Conservation (phyloP, 2,888 invertebrate genomes). For the Seira musarum region DNA sequence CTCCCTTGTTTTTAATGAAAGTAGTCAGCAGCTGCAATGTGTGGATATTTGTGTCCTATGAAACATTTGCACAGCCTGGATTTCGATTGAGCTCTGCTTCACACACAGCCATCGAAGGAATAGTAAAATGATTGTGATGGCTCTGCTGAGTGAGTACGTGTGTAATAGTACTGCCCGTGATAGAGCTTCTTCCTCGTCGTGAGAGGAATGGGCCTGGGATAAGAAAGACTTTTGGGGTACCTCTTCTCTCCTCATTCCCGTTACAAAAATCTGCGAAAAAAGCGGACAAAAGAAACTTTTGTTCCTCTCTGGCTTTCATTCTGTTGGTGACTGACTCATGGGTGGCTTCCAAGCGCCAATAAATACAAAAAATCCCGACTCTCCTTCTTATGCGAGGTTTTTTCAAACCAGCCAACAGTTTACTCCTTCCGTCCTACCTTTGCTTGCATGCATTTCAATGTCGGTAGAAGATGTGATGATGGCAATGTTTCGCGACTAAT, state of each 20-base stretch:
- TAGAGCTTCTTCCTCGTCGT: neutral
- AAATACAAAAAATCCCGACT: too few species aligned
- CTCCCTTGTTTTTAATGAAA: constrained; percentile 56
- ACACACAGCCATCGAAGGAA: too few species aligned
- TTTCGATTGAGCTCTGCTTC: constrained; percentile 35
- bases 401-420: constrained; percentile 24
- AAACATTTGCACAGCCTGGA: constrained; percentile 42
- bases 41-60: constrained; percentile 53
- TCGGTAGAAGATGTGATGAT: constrained; percentile 19
- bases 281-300: too few species aligned
- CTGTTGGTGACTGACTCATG: constrained; percentile 39
- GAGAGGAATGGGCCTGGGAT: constrained; percentile 22
- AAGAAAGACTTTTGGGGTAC: too few species aligned
- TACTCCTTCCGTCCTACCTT: too few species aligned
- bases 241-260: too few species aligned
- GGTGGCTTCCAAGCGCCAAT: constrained; percentile 27
- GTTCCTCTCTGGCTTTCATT: constrained; percentile 47
- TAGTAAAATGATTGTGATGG: constrained; percentile 34
- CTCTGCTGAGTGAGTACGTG: constrained; percentile 25
- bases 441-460: too few species aligned
- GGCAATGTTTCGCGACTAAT: constrained; percentile 22
- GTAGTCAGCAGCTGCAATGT: constrained; percentile 57
- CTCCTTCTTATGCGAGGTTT: constrained; percentile 34
- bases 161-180: constrained; percentile 1
- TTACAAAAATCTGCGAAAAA: constrained; percentile 48